These are phyloP conservation scores for Tangara arthus DNA, from an alignment of 2,797 vertebrate genomes.

Conservation along the genomic window DNA sequence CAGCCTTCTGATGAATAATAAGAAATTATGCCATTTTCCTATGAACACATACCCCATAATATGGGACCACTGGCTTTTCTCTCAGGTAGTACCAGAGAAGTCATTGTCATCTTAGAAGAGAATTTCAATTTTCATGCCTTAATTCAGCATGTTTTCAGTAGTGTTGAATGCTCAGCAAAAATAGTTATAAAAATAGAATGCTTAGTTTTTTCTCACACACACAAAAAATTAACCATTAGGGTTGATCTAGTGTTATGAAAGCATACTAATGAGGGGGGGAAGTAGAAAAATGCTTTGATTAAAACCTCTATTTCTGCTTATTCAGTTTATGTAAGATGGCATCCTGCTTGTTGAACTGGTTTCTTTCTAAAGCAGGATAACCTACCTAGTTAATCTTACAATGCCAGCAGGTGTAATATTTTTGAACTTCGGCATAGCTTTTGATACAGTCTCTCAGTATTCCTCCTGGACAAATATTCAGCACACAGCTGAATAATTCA, in stretches of 20 bases:
- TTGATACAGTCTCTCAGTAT: neutral
- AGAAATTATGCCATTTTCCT: neutral
- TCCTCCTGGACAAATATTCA: neutral
- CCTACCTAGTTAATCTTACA: neutral
- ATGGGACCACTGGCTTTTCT: neutral
- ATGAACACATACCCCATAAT: neutral
- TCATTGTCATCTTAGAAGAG: neutral
- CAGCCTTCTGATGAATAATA: rapidly evolving
- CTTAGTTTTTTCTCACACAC: neutral
- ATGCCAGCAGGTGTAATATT: neutral
- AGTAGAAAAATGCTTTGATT: neutral
- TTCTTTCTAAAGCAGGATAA: neutral
- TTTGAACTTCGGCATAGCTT: neutral
- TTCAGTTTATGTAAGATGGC: neutral
- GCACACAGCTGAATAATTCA: neutral
- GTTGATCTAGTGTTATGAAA: neutral
- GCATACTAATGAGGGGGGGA: neutral
- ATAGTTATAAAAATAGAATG: neutral
- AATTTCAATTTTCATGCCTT: neutral
- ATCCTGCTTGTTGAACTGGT: neutral
- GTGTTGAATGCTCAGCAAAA: neutral
- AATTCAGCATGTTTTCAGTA: neutral
- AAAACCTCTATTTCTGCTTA: neutral
- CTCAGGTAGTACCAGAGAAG: neutral
- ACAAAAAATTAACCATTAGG: neutral